Percentiles rank a stretch among this genome's conserved stretches.
These are phyloP conservation scores for Dasypolia templi DNA, from an alignment of 2,888 invertebrate genomes.

Conservation along the genomic window DNA sequence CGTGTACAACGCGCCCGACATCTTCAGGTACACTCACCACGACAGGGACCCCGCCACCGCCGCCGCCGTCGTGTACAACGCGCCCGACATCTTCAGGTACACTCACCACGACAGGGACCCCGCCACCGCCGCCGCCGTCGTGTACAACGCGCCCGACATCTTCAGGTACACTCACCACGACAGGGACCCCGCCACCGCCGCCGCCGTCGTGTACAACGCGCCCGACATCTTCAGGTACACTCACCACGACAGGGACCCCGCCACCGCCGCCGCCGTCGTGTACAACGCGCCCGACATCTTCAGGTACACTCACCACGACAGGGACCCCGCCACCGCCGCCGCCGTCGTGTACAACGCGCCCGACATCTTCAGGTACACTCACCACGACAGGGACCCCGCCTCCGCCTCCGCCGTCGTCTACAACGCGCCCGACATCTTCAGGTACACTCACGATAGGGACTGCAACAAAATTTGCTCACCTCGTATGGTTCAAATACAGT, in stretches of 20 bases:
- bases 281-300: constrained; percentile 96
- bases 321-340: constrained; percentile 92
- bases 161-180: constrained; percentile 90
- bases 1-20: constrained; percentile 93
- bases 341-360: constrained; percentile 96
- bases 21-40: too few species aligned
- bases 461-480: too few species aligned
- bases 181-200: constrained; percentile 93
- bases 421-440: constrained; percentile 96
- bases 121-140: constrained; percentile 94
- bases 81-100: constrained; percentile 95
- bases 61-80: constrained; percentile 96
- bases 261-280: constrained; percentile 95
- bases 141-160: constrained; percentile 96
- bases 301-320: constrained; percentile 83
- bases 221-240: too few species aligned
- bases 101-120: constrained; percentile 88
- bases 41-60: constrained; percentile 91
- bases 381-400: constrained; percentile 71
- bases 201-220: constrained; percentile 96
- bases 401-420: constrained; percentile 95
- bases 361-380: constrained; percentile 94
- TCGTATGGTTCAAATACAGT: too few species aligned
- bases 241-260: constrained; percentile 75
- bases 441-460: constrained; percentile 85